phyloP scores from a whole-genome alignment of 2,113 vertebrate species.

The human region GRCh38 chr2:109471501-109472000 shows the following conservation, averaged over 20 bases:
- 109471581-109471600: background rate
- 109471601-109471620: background rate
- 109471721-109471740: background rate
- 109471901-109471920: background rate
- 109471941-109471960: background rate
- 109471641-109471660: background rate
- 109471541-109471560: too few relatives aligned
- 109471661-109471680: background rate
- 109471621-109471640: too few relatives aligned
- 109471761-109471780: background rate
- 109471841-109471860: background rate
- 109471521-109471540: too few relatives aligned
- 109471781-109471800: background rate
- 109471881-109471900: background rate
- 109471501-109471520: too few relatives aligned
- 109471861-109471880: rapidly evolving
- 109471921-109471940: background rate
- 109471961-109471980: background rate
- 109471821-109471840: background rate
- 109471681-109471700: background rate
- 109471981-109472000: background rate
- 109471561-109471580: background rate
- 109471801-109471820: background rate
- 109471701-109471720: background rate
- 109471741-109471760: background rate